Base-by-base conservation (phyloP, 2,888 invertebrate species). In the Anagyrus pseudococci region DNA sequence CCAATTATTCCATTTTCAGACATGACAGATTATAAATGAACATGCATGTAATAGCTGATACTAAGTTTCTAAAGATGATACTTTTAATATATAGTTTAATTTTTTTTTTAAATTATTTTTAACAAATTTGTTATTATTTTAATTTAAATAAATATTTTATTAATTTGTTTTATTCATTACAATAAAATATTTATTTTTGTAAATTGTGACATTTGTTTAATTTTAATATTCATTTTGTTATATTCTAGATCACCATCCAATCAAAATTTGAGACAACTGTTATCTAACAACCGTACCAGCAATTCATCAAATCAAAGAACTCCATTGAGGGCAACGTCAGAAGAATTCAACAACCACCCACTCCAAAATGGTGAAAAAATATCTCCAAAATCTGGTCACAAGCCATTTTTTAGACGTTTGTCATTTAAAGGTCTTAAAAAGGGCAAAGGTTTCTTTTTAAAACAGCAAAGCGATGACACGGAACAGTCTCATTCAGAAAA, bases 401-500 rank as follows among this genome's bases (percentile, higher is more conserved):
- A 93, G 77, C 91, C 93, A 2, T 93, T 95, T 79, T 91, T 93
- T 76, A 85, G 93, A 71, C 85, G 95, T 71, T 85, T 96, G 67
- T 96, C 96, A 23, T 93, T 96, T 73, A 94, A 94, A 79, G 93
- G 93, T 64, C 83, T 95, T 55, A 89, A 92, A 64, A 90, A 88
- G 75, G 90, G 92, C 78, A 91, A 87, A 77, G 90, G 93, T 43
- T 85, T 96, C 50, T 96, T 96, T 75, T 92, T 93, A 79, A 96
- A 95, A 77, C 94, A 94, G 75, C 89, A 91, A 77, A 94, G 94
- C 20, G 96, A 96, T 73, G 95, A 95, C 74, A 86, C 89, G 1
- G 92, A 92, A 73, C 81, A 91, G 17, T 87, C 89, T 26, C 84
- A 78, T 57, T 75, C 74, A 48, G 76, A 82, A 83, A 74, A 76